Evolutionary conservation across 2,888 invertebrate species (phyloP), one percentile per base, ranked within the genome.

Genomic region (Dryocosmus kuriphilus): DNA sequence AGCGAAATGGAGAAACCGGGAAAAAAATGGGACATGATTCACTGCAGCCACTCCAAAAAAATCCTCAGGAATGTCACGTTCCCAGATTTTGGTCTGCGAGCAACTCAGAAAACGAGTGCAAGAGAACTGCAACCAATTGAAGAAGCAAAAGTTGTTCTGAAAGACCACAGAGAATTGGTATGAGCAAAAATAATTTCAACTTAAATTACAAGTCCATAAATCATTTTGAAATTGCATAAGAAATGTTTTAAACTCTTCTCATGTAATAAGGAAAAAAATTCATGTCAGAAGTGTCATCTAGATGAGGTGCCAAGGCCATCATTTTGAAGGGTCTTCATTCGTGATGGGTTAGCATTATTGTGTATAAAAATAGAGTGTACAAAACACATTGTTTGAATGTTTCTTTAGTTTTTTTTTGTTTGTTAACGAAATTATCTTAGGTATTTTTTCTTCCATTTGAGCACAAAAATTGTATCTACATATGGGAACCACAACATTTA

Each of bases 401-500:
- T 16, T 41, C 16, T 1, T 41, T 2, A 0, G 0, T 41, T 41
- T 41, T 41, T 16, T 16, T n/a, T n/a, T n/a, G n/a, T 16, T 41
- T 0, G 1, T 1, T 3, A 14, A 16, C 30, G 14, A 4, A 16
- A 9, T 6, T 5, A 14, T 27, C 16, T 27, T 65, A 22, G 9
- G 35, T 22, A 6, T 65, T 32, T 60, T 62, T 76, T 61, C 19
- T 24, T 3, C 35, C 51, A 46, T 41, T 32, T 77, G 87, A 96
- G 97, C 82, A 95, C 95, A 14, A 95, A 95, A 92, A 94, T 96
- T 74, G 97, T 97, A 65, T 97, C 97, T 9, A 96, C 97, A 1
- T 97, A 98, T 92, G 97, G 97, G 27, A 97, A 98, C 91, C 97
- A 97, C 90, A 95, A 96, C 90, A 95, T 98, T 46, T 96, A 97